phyloP scores from a whole-genome alignment of 2,113 vertebrate species.

The Struthidea cinerea region DNA sequence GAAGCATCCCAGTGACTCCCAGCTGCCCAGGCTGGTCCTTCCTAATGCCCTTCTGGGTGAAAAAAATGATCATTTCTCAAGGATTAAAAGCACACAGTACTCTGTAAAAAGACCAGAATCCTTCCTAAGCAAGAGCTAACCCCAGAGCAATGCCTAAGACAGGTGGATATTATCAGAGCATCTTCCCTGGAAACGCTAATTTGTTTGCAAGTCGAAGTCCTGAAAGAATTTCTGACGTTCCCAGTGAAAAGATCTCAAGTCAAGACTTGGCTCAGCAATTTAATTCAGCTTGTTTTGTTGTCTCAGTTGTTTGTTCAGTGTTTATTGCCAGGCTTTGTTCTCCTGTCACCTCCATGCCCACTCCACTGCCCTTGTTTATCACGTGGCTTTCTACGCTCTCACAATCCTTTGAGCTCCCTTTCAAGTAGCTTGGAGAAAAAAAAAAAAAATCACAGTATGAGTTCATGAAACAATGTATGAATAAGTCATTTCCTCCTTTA shows the following conservation, averaged over 20 bases:
- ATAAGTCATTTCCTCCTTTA: conserved; percentile 62
- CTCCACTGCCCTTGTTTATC: background rate
- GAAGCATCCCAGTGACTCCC: background rate
- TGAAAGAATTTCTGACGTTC: background rate
- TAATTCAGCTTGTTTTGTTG: background rate
- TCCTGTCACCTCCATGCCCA: background rate
- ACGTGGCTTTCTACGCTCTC: background rate
- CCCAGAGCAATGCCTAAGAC: background rate
- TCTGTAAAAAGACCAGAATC: background rate
- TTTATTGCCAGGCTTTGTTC: conserved; percentile 1
- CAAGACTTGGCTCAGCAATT: background rate
- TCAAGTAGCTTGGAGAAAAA: background rate
- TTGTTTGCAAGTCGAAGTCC: background rate
- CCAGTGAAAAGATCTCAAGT: background rate
- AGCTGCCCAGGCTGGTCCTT: background rate
- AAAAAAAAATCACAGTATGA: background rate
- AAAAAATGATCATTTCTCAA: background rate
- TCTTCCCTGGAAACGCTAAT: background rate
- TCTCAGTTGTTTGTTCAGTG: background rate
- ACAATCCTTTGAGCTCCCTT: background rate
- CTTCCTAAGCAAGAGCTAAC: background rate
- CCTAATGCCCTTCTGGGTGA: background rate
- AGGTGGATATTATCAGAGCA: background rate
- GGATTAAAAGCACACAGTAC: background rate
- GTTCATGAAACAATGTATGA: conserved; percentile 36